Evolutionary conservation across 2,113 vertebrate species (phyloP).

Genomic region (Suncus etruscus): DNA sequence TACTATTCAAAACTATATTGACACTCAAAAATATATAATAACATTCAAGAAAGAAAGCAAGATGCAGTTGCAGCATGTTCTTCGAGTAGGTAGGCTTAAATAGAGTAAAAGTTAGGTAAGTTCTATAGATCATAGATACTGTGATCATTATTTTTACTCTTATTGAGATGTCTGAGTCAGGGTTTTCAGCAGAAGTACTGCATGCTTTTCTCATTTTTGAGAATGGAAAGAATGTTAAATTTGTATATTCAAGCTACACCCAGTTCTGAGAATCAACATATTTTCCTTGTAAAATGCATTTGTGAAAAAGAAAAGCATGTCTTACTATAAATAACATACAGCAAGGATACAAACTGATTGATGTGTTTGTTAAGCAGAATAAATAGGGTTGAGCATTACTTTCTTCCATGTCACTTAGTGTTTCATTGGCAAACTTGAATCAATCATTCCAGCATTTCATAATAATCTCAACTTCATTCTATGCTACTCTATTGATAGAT

Average conservation of each 20-base stretch:
- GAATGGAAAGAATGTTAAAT: background rate
- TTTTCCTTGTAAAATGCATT: background rate
- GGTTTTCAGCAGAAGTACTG: background rate
- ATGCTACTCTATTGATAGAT: conserved; percentile 33
- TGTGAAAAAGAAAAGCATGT: background rate
- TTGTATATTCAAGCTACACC: background rate
- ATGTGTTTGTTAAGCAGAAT: conserved; percentile 25
- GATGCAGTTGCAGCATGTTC: background rate
- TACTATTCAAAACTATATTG: background rate
- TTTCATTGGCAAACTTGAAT: background rate
- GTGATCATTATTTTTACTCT: background rate
- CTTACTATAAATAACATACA: conserved; percentile 28
- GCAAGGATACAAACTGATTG: background rate
- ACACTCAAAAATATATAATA: background rate
- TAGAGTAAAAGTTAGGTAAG: background rate
- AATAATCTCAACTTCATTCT: background rate
- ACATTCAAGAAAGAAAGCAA: background rate
- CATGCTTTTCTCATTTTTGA: background rate
- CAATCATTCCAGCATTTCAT: background rate
- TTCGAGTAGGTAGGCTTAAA: background rate
- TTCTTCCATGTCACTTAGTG: conserved; percentile 18
- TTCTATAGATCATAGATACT: background rate
- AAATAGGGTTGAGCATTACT: conserved; percentile 19
- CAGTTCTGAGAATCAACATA: background rate
- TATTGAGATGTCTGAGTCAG: background rate